These are phyloP conservation scores for Taxidea taxus DNA, from an alignment of 2,113 vertebrate species.

Conservation along the genomic window DNA sequence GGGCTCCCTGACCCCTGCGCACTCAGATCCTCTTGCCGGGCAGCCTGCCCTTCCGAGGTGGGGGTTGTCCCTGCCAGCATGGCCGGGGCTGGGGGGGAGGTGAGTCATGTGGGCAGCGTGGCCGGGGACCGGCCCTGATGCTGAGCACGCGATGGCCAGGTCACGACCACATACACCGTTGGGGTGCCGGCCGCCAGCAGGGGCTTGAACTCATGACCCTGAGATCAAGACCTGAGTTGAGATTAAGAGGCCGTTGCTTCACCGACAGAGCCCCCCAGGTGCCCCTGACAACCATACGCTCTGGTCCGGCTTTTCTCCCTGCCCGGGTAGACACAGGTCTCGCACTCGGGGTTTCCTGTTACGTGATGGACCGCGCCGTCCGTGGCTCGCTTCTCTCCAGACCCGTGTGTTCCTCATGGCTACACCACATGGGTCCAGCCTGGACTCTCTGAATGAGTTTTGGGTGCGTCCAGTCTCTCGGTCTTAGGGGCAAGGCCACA, in stretches of 20 bases:
- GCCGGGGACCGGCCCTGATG: neutral
- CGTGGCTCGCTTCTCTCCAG: fast-evolving
- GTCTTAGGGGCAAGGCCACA: neutral
- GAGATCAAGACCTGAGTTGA: neutral
- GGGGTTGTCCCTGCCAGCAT: fast-evolving
- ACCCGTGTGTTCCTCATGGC: neutral
- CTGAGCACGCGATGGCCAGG: no score
- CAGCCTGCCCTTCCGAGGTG: neutral
- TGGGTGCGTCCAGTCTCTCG: fast-evolving
- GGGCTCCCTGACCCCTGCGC: neutral
- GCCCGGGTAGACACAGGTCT: fast-evolving
- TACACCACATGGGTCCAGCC: fast-evolving
- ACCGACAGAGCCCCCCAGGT: neutral
- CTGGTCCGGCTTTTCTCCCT: neutral
- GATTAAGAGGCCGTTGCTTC: fast-evolving
- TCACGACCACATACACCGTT: no score
- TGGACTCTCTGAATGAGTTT: fast-evolving
- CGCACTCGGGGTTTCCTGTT: fast-evolving
- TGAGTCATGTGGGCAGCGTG: fast-evolving
- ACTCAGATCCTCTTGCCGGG: no score
- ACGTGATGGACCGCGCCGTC: fast-evolving
- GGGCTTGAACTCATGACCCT: neutral
- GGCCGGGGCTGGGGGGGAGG: neutral
- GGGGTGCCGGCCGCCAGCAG: no score
- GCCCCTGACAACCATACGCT: no score